A percentile compares a stretch with the other conserved stretches of the same genome.
phyloP scores from a whole-genome alignment of 2,797 vertebrate genomes.

The Mus spretus region DNA sequence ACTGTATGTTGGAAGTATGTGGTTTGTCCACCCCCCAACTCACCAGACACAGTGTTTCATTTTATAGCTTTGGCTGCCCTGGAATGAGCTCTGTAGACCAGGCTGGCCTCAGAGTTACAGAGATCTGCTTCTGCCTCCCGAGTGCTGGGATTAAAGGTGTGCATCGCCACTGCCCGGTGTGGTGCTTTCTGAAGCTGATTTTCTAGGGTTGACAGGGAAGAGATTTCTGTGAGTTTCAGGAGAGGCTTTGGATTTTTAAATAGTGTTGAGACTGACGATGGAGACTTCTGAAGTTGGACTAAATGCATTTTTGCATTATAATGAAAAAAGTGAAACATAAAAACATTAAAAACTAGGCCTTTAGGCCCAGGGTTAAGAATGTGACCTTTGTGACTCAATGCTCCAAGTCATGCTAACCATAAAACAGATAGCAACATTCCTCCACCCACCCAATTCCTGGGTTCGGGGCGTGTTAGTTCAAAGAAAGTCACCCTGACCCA shows the following conservation, averaged over 20 bases:
- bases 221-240: neutral
- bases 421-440: too few relatives aligned
- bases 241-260: neutral
- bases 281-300: neutral
- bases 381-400: too few relatives aligned
- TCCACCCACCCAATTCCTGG: too few relatives aligned
- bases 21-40: accelerated
- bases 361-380: too few relatives aligned
- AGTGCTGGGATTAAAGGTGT: neutral
- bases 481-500: too few relatives aligned
- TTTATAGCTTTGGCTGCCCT: neutral
- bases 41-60: neutral
- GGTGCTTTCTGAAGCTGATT: neutral
- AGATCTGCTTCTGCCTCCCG: neutral
- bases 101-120: neutral
- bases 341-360: too few relatives aligned
- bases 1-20: neutral
- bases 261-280: neutral
- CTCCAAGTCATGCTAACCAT: too few relatives aligned
- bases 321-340: too few relatives aligned
- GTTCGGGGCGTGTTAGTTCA: too few relatives aligned
- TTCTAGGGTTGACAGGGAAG: neutral
- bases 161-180: neutral
- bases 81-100: neutral
- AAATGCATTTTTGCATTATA: neutral